Evolutionary conservation across 2,797 vertebrate genomes (phyloP), one percentile per base, ranked within the genome.

Genomic region (Pygocentrus nattereri): DNA sequence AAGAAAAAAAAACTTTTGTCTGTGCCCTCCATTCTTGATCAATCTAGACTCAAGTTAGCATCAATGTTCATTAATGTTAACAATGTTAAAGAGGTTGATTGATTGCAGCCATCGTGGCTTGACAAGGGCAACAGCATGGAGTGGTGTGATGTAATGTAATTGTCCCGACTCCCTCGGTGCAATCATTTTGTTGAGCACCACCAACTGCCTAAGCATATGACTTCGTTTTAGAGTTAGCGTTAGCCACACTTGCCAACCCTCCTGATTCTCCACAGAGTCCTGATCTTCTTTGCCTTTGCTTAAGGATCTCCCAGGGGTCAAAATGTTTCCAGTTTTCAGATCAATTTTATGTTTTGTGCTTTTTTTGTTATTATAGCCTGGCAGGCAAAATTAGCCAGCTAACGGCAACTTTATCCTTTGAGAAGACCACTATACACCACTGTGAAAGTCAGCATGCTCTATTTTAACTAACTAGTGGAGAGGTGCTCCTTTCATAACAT

Each of bases 91-190:
- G 70, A 70, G 25, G 79, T 76, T 80, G 85, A 84, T 76, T 80
- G 75, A 79, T 78, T 67, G 27, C 59, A 13, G 67, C n/a, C 18
- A 34, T 34, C 23, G 31, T 58, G 49, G 49, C 56, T 79, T 81
- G 82, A 85, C 83, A 83, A 79, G 78, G 77, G 50, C 78, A 78
- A 23, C 79, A 25, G 34, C 5, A 65, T 59, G 54, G 68, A 73
- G 65, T 21, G 10, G 25, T 8, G 13, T 30, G 62, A 68, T 68
- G 49, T 67, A 34, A 59, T 30, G 69, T 72, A 58, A 56, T 71
- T 78, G 59, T 62, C 15, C 52, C 41, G 1, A 8, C 52, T 54
- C 41, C 52, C 54, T 41, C 41, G 71, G 12, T 44, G 25, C 50
- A 23, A 44, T 41, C 81, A 58, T 67, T 72, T 34, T 30, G 30